Percentiles rank a stretch among this genome's conserved stretches.
Conservation (phyloP, 2,113 vertebrate genomes). For the Nipponia nippon region DNA sequence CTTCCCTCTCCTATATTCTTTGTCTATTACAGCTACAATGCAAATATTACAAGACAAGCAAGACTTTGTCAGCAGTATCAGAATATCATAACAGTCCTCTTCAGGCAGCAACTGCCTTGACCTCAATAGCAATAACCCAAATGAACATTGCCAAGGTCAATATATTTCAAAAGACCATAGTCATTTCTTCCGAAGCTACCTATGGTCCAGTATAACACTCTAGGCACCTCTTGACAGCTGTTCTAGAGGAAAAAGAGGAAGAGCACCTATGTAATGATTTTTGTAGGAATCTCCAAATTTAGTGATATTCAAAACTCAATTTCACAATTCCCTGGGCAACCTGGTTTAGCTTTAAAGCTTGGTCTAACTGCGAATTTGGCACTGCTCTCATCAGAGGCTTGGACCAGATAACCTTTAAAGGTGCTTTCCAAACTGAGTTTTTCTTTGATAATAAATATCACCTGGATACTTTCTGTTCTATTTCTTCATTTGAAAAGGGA, state of each 20-base stretch:
- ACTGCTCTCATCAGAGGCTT: background rate
- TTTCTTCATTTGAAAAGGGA: background rate
- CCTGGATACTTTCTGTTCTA: background rate
- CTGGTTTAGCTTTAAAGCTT: background rate
- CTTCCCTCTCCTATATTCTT: background rate
- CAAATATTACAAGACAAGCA: background rate
- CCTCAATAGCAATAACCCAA: background rate
- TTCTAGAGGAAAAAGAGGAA: background rate
- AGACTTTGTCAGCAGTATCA: background rate
- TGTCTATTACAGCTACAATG: background rate
- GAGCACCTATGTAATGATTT: background rate
- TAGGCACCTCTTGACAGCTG: background rate
- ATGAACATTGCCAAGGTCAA: background rate
- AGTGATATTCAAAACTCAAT: background rate
- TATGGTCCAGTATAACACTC: background rate
- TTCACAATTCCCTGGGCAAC: background rate
- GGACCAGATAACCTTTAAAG: background rate
- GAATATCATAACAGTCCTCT: background rate
- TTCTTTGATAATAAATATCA: background rate
- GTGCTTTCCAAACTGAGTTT: background rate
- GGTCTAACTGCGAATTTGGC: background rate
- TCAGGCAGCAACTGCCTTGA: background rate
- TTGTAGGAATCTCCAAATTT: background rate
- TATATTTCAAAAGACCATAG: background rate
- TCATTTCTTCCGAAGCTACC: background rate